Conservation (phyloP, 1,140 invertebrate genomes). For the Euura lappo region DNA sequence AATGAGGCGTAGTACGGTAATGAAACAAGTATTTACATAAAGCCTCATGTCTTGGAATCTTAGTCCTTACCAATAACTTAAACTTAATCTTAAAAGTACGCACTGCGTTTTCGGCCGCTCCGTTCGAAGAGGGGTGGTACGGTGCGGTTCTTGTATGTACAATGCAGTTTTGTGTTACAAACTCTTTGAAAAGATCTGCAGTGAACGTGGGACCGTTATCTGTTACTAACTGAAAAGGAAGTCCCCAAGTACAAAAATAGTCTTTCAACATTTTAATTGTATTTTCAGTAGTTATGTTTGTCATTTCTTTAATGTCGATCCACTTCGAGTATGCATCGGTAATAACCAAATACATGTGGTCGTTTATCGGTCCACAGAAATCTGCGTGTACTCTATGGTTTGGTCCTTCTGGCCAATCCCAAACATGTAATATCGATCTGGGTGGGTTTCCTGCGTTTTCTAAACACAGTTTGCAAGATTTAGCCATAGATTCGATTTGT, state of each 20-base stretch:
- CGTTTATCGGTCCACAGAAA: conserved; percentile 38
- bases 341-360: conserved; percentile 16
- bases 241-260: too few relatives aligned
- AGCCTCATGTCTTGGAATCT: conserved; percentile 9
- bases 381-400: conserved; percentile 52
- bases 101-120: conserved; percentile 30
- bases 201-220: conserved; percentile 23
- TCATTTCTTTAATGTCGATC: too few relatives aligned
- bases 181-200: conserved; percentile 17
- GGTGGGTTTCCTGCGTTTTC: conserved; percentile 16
- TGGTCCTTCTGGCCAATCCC: conserved; percentile 32
- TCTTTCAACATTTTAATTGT: too few relatives aligned
- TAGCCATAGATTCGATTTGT: conserved; percentile 43
- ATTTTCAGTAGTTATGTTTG: too few relatives aligned
- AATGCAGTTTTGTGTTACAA: conserved; percentile 15
- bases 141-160: conserved; percentile 24
- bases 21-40: conserved; percentile 17
- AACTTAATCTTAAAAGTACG: conserved; percentile 26
- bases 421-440: conserved; percentile 7
- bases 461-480: conserved; percentile 25
- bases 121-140: conserved; percentile 33
- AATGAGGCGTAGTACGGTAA: conserved; percentile 18
- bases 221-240: conserved; percentile 12
- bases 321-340: conserved; percentile 28
- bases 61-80: conserved; percentile 16